Evolutionary conservation across 1,140 invertebrate genomes (phyloP).

Genomic region (Eubasilissa regina): DNA sequence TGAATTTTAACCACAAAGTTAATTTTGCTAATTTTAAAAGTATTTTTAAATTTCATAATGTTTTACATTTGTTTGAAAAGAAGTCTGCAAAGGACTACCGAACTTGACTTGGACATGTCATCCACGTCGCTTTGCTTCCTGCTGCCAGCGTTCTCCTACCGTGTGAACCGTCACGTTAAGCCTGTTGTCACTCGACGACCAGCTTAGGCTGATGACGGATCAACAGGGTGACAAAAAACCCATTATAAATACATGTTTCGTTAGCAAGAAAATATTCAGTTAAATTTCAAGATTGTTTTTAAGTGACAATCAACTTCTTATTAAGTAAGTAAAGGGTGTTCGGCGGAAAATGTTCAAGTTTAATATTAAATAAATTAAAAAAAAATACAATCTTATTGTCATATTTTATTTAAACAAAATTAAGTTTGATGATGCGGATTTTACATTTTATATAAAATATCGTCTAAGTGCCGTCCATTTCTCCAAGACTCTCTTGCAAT

Average conservation of each 20-base stretch:
- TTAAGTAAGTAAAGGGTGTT: too few species aligned
- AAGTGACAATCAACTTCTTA: not conserved
- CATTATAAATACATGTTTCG: not conserved
- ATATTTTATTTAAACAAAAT: too few species aligned
- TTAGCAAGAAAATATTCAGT: not conserved
- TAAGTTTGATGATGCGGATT: too few species aligned
- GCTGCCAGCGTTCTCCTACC: not conserved
- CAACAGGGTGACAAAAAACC: not conserved
- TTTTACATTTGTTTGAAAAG: not conserved
- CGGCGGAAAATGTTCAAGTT: too few species aligned
- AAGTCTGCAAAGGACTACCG: not conserved
- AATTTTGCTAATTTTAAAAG: too few species aligned
- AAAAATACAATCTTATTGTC: too few species aligned
- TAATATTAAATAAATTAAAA: too few species aligned
- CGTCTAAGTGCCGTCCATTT: too few species aligned
- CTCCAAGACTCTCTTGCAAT: too few species aligned
- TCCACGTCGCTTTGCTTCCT: not conserved
- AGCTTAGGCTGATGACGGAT: not conserved
- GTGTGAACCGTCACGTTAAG: not conserved
- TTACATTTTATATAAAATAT: too few species aligned
- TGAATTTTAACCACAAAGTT: too few species aligned
- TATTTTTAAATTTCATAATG: too few species aligned
- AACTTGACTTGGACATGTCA: not conserved
- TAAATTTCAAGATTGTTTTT: not conserved
- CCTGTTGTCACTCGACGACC: conserved; percentile 2